Evolutionary conservation across 2,888 invertebrate genomes (phyloP), one percentile per base, ranked within the genome.

Genomic region (Cheilosia vulpina): DNA sequence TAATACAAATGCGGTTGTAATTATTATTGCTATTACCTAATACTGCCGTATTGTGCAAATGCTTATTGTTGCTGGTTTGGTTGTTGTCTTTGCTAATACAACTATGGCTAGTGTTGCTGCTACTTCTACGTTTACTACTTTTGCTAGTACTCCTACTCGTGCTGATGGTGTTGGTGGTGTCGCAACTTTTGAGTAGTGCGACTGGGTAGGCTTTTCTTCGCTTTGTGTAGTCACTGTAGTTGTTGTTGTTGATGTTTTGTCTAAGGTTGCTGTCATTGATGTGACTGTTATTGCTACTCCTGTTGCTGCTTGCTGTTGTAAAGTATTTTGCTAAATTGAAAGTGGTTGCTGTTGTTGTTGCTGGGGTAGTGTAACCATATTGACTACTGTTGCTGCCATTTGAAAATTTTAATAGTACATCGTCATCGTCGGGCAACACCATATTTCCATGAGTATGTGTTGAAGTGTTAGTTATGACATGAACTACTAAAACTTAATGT

Each of bases 391-490:
- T 80, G 69, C 24, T 76, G 66, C 7, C 66, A 62, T 52, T 87
- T 71, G 78, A 83, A 87, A 69, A 72, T 38, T 81, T 85, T 68
- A 85, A 52, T 85, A 66, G 72, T 76, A 68, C 57, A 62, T 81
- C 77, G 71, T 85, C 85, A 85, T 85, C 85, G 77, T 85, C 72
- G 76, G 81, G 72, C 81, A 85, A 85, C 85, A 85, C 85, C 85
- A 85, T 85, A 85, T 85, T 85, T 85, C 81, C 85, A 85, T 76
- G 71, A 77, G 81, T 85, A 68, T 85, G 75, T 71, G 76, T 62
- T 72, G 81, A 69, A 76, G 79, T 84, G 38, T 69, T 71, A 73
- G 69, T 76, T 85, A 76, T 81, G 81, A 76, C 81, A 62, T 85
- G 69, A 76, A 80, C 65, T 76, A 69, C 47, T n/a, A 60, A 43